Evolutionary conservation across 2,888 invertebrate species (phyloP).

Genomic region (Thalpophila matura): DNA sequence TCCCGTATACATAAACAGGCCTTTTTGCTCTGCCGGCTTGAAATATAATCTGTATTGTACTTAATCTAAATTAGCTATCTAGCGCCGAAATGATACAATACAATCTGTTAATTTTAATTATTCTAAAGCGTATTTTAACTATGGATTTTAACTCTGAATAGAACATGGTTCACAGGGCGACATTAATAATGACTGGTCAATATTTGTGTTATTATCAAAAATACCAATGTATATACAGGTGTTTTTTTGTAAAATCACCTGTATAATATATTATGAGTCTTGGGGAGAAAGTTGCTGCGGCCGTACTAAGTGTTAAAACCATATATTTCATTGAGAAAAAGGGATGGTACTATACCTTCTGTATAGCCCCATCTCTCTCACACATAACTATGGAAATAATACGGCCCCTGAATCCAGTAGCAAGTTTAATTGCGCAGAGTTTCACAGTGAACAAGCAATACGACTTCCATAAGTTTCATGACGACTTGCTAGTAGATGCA

Average conservation of each 20-base stretch:
- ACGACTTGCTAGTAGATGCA: neutral
- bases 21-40: slow-evolving; percentile 22
- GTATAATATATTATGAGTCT: no score
- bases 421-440: neutral
- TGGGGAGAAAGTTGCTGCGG: no score
- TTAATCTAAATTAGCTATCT: slow-evolving; percentile 51
- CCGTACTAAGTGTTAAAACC: no score
- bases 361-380: no score
- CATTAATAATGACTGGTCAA: neutral
- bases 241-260: no score
- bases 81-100: slow-evolving; percentile 46
- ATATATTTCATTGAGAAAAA: no score
- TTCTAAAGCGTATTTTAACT: slow-evolving; percentile 33
- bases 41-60: slow-evolving; percentile 41
- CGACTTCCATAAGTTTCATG: neutral
- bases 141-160: slow-evolving; percentile 8
- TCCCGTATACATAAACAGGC: slow-evolving; percentile 32
- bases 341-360: no score
- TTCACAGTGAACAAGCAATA: neutral
- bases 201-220: neutral
- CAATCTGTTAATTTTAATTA: slow-evolving; percentile 20
- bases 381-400: no score
- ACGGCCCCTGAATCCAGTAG: neutral
- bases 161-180: neutral
- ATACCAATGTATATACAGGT: no score